Evolutionary conservation across 2,888 invertebrate genomes (phyloP), one percentile per base, ranked within the genome.

Genomic region (Cryptocephalus moraei): DNA sequence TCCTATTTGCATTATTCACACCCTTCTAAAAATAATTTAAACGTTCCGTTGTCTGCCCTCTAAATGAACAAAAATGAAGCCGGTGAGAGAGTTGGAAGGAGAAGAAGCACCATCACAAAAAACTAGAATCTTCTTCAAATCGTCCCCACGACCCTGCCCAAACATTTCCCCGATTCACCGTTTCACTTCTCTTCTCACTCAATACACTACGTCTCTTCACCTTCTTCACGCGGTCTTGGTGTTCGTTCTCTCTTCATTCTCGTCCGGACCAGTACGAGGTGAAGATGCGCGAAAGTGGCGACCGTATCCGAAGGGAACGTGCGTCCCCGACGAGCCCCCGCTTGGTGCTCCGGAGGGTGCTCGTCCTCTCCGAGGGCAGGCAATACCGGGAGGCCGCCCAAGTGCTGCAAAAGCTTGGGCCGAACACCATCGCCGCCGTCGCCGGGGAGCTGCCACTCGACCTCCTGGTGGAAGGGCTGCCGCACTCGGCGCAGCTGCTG

Each of bases 381-480:
- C 91, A 91, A 71, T 92, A 87, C 67, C 74, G 89, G n/a, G 93
- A 93, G 65, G 92, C 92, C 8, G 91, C 92, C 0, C 82, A 84
- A 39, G 85, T 92, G 48, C 77, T 94, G 52, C 80, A 85, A 40
- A 77, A 89, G 39, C 74, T 93, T 12, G 89, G 88, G 4, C 81
- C 84, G 38, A 84, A 84, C 1, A 90, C 91, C 3, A 75, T 93
- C 56, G 83, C 84, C 53, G 80, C 82, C 2, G 82, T 85, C 1
- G 81, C 85, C 1, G 71, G 79, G 1, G 91, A 91, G 54, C 74
- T 93, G 53, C 93, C 93, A 0, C 78, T 92, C 44, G 92, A 92
- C 66, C 74, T 91, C 56, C 75, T 93, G 57, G 81, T 92, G n/a
- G 92, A 92, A 58, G 86, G 91, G 2, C 74, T 93, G 68, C 93